Conservation (phyloP, 2,113 vertebrate species). For the Mirounga angustirostris region DNA sequence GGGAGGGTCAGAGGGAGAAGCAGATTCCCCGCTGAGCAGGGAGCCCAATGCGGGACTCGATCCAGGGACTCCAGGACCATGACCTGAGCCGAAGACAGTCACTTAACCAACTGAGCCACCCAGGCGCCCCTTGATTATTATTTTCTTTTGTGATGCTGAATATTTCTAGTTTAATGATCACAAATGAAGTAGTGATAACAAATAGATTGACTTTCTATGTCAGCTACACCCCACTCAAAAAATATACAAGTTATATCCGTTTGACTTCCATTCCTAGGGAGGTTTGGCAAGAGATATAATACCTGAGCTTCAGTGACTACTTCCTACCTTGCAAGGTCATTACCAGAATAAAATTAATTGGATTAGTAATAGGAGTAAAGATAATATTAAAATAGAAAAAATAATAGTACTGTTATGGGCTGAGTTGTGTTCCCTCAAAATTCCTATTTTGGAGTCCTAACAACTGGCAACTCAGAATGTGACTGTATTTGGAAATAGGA, state of each 20-base stretch:
- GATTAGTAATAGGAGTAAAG: neutral
- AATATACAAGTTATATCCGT: neutral
- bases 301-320: neutral
- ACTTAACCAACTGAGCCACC: too few relatives aligned
- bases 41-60: too few relatives aligned
- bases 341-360: neutral
- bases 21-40: too few relatives aligned
- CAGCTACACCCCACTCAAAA: neutral
- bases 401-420: neutral
- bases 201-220: neutral
- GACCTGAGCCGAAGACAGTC: too few relatives aligned
- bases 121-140: neutral
- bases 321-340: neutral
- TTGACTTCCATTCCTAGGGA: neutral
- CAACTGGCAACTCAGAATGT: neutral
- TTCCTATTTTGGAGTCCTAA: neutral
- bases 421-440: neutral
- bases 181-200: neutral
- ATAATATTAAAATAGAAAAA: neutral
- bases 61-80: too few relatives aligned
- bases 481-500: neutral
- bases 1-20: too few relatives aligned
- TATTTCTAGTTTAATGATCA: neutral
- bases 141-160: neutral
- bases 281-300: neutral